phyloP scores from a whole-genome alignment of 2,888 invertebrate genomes.

The Pyrrhia umbra region DNA sequence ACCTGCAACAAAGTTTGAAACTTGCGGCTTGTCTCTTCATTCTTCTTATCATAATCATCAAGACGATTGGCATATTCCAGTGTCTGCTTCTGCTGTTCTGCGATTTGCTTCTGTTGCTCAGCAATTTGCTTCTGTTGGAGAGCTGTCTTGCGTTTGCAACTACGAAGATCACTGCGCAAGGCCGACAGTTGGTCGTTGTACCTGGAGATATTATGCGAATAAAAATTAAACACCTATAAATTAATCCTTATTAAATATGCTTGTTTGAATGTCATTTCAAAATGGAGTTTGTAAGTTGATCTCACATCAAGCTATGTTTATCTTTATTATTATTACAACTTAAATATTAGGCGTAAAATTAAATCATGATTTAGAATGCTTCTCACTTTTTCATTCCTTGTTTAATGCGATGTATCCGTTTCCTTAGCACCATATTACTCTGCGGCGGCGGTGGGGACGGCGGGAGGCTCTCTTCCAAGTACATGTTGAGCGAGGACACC shows the following conservation, averaged over 20 bases:
- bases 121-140: conserved; percentile 96
- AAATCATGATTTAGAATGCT: background rate
- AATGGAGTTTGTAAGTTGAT: background rate
- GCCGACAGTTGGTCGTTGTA: conserved; percentile 95
- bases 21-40: conserved; percentile 96
- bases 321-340: background rate
- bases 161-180: conserved; percentile 94
- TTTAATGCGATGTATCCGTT: conserved; percentile 96
- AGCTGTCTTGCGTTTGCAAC: conserved; percentile 95
- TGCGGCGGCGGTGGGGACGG: conserved; percentile 93
- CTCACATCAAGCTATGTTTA: background rate
- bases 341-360: background rate
- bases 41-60: conserved; percentile 97
- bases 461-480: conserved; percentile 86
- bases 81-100: conserved; percentile 94
- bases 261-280: background rate
- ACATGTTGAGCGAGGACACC: conserved; percentile 80
- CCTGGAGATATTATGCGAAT: conserved; percentile 73
- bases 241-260: background rate
- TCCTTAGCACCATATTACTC: conserved; percentile 96
- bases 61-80: conserved; percentile 95
- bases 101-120: conserved; percentile 93
- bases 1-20: conserved; percentile 96
- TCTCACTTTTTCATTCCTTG: conserved; percentile 95
- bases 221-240: background rate